Conservation (phyloP, 2,113 vertebrate species). For the Psophia crepitans region DNA sequence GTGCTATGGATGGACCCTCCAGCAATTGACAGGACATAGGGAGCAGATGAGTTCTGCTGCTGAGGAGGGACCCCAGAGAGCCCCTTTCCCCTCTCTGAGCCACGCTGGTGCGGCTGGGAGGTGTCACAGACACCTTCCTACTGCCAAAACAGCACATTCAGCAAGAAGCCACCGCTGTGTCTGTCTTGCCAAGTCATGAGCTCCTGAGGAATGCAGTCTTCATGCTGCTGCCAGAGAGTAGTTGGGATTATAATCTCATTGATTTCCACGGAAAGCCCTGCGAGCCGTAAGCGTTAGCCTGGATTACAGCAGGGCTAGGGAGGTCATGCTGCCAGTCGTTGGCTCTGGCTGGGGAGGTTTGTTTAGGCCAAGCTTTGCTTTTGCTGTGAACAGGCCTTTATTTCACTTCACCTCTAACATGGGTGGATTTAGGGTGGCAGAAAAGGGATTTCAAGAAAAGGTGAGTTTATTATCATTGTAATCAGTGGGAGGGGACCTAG, state of each 20-base stretch:
- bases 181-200: not conserved
- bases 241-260: slow-evolving; percentile 48
- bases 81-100: not conserved
- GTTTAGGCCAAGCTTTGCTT: not conserved
- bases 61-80: not conserved
- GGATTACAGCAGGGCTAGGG: not conserved
- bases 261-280: not conserved
- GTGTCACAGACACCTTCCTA: not conserved
- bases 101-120: not conserved
- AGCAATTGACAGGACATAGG: not conserved
- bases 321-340: not conserved
- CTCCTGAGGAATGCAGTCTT: not conserved
- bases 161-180: not conserved
- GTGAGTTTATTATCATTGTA: not conserved
- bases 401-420: not conserved
- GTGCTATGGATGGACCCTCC: not conserved
- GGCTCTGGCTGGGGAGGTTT: not conserved
- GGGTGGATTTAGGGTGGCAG: not conserved
- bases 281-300: not conserved
- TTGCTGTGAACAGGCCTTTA: not conserved
- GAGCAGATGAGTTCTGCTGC: not conserved
- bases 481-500: not conserved
- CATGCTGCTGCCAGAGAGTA: not conserved
- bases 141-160: not conserved
- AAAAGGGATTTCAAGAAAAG: not conserved